Base-by-base conservation (phyloP, 2,113 vertebrate species). In the Zosterops pallidus region DNA sequence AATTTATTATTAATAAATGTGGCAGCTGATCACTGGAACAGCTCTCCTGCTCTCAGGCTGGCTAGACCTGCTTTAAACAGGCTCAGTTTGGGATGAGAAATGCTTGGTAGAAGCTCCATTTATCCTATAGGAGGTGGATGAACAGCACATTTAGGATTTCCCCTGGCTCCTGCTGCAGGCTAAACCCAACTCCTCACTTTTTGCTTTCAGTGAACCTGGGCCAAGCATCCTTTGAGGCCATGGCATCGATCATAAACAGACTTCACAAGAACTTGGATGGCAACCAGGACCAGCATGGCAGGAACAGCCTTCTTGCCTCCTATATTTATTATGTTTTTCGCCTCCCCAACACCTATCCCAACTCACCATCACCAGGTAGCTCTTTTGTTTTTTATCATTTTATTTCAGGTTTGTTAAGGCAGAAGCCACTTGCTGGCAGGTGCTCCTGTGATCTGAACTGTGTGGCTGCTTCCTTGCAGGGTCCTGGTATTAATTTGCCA, bases 301-400 rank as follows among this genome's bases (percentile, higher is more conserved):
- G 99, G 75, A 99, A 99, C 95, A 99, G 98, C 97, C 98, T 99
- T 69, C 98, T 99, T n/a, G 99, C 99, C 39, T 99, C 99, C 10
- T 99, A 99, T 89, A 99, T 99, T 97, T 98, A 99, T 96, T 99
- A 99, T 5, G 99, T 99, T 96, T 99, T 99, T 97, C 98, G 99
- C 39, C 97, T 99, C 56, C 99, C 99, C 37, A 99, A 99, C 97
- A 98, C 98, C 37, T 98, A 99, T 80, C 99, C 99, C 95, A 99
- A 98, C 97, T 99, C 99, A 3, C 98, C 99, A 23, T 99, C 99
- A 5, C 99, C 99, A 98, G 99, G 99, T 99, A 97, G 49, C 59
- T 92, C 65, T 68, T 44, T 8, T 39, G 14, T 46, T 33, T 25
- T 44, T 59, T 53, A 9, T 59, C 44, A 9, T 70, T 86, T 78